Evolutionary conservation across 2,113 vertebrate genomes (phyloP), one percentile per base, ranked within the genome.

Genomic region (Austrofundulus limnaeus): DNA sequence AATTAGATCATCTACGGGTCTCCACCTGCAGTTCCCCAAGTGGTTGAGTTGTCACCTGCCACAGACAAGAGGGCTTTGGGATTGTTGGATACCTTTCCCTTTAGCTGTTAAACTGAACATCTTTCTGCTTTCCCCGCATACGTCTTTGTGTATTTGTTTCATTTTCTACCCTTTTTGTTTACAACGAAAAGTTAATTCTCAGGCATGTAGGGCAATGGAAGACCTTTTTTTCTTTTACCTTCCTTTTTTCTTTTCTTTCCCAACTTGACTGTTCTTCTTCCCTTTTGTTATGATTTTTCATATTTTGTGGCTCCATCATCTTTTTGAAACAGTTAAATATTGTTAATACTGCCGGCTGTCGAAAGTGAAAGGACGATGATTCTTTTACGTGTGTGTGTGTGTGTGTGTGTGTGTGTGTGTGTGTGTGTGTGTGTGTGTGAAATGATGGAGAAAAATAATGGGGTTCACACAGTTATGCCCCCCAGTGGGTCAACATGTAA

Each of bases 71-170:
- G 46, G 68, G 70, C 66, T 73, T 59, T 75, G 69, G 68, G 49
- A 38, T 43, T 72, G 54, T 59, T 51, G 23, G 61, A 51, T 68
- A 72, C 59, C 54, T 49, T 42, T 55, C 48, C 41, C 59, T 58
- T 61, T 41, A 57, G 67, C 74, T 80, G 83, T 83, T 80, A 83
- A 88, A 88, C 85, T 87, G 70, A 88, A 87, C 84, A 82, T 72
- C 61, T 69, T 74, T 62, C 56, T 84, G 53, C 81, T 88, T 75
- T 74, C 69, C 80, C 69, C 57, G 20, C 43, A 70, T 66, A 10
- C 5, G 58, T 52, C 73, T 39, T 47, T 71, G 74, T 55, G 1
- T 23, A 1, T 50, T 4, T 17, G 15, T 13, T 11, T 17, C 16
- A 16, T 56, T 14, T 13, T 9, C 37, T 20, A 7, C 37, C 31